Conservation (phyloP, 2,888 invertebrate species). For the Mesoligia furuncula region DNA sequence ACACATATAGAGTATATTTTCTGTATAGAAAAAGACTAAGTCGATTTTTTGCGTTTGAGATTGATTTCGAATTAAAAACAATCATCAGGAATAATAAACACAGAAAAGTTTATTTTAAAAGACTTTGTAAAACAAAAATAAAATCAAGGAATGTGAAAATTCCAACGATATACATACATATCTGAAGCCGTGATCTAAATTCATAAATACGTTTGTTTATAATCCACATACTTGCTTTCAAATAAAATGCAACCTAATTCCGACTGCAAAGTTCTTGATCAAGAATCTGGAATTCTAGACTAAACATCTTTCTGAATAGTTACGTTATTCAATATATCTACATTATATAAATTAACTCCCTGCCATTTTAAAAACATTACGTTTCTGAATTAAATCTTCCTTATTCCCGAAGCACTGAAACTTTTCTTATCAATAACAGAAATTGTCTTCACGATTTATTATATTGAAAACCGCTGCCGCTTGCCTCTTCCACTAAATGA, state of each 20-base stretch:
- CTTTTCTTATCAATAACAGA: background rate
- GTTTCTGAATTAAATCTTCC: background rate
- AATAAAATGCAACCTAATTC: constrained; percentile 57
- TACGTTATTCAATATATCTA: background rate
- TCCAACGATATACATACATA: constrained; percentile 14
- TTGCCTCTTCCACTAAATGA: background rate
- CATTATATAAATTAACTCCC: constrained; percentile 28
- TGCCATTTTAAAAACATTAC: background rate
- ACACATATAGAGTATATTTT: background rate
- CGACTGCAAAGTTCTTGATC: constrained; percentile 28
- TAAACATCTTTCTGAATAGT: constrained; percentile 41
- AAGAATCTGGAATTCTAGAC: constrained; percentile 34
- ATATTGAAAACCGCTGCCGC: constrained; percentile 49
- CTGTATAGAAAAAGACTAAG: background rate
- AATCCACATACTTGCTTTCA: constrained; percentile 41
- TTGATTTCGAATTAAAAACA: background rate
- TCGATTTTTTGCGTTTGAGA: background rate
- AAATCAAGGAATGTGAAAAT: constrained; percentile 37
- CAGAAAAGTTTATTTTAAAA: constrained; percentile 37
- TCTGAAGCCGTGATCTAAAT: constrained; percentile 51
- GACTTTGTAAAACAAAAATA: constrained; percentile 36
- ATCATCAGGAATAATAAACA: constrained; percentile 6
- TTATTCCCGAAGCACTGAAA: background rate
- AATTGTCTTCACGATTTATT: background rate
- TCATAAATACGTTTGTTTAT: constrained; percentile 55